Evolutionary conservation across 92 coral and sea anemone genomes (phyloP).

Genomic region (Nematostella vectensis): DNA sequence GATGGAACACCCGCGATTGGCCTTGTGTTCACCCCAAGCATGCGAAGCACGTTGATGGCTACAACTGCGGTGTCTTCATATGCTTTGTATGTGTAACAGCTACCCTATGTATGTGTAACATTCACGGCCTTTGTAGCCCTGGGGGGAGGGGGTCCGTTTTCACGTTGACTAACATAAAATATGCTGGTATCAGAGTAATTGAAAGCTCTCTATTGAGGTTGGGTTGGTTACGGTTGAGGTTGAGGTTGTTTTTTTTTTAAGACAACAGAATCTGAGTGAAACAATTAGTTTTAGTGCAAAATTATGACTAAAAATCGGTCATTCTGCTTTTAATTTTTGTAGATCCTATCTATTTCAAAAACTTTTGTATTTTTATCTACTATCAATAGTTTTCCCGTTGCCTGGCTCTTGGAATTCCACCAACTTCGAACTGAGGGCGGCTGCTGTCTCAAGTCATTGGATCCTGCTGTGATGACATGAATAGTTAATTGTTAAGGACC

Average conservation of each 20-base stretch:
- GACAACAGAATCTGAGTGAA: too few species aligned
- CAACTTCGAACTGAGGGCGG: not conserved
- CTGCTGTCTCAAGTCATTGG: not conserved
- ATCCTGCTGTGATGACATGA: not conserved
- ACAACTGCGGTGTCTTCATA: not conserved
- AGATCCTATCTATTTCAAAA: not conserved
- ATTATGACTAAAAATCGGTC: not conserved
- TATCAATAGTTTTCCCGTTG: not conserved
- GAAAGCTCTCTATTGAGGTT: too few species aligned
- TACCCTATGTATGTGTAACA: too few species aligned
- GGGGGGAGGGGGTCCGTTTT: not conserved
- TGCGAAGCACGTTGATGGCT: not conserved
- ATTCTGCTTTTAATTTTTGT: not conserved
- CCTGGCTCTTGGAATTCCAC: not conserved
- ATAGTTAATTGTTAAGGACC: not conserved
- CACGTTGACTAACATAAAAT: too few species aligned
- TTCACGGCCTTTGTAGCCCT: not conserved
- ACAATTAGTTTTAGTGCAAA: too few species aligned
- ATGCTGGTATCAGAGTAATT: too few species aligned
- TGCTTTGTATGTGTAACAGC: not conserved
- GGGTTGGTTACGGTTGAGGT: too few species aligned
- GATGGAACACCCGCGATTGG: too few species aligned
- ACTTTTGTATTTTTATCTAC: not conserved
- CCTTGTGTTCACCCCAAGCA: too few species aligned
- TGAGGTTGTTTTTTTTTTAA: too few species aligned